Evolutionary conservation across 2,888 invertebrate species (phyloP), one percentile per base, ranked within the genome.

Genomic region (Agriopis aurantiaria): DNA sequence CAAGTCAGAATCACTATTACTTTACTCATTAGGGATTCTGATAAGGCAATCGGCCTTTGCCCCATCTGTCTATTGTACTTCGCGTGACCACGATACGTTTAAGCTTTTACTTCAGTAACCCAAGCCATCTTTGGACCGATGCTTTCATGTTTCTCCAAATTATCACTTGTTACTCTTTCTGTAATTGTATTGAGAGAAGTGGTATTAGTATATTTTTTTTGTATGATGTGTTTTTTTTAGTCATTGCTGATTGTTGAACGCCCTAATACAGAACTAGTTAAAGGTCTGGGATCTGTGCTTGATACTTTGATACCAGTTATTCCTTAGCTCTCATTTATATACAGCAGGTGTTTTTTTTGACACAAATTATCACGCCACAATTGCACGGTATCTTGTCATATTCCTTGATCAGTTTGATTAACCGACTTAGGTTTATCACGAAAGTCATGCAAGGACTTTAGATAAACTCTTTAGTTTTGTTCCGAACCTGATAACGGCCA

Each of bases 11-110:
- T 52, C 43, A 46, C 48, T 40, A 56, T 14, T 33, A 8, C 14
- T 33, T 33, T 33, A 17, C 17, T 57, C 14, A 49, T 69, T 68
- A 68, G 10, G 9, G 51, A 48, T 52, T 67, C 51, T 55, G 79
- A 80, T 79, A 75, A 75, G 61, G 43, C 71, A 76, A 80, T 80
- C 78, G 79, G 79, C 59, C 80, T 69, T 78, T 77, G 77, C 76
- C 76, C 78, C 79, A 77, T 84, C 79, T 78, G 72, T 75, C 75
- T 75, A 58, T 23, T 56, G 56, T 69, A 62, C 76, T 78, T 83
- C 69, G 79, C 82, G 82, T 84, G 85, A 82, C 76, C 80, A 63
- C 65, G 68, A 77, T 76, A 73, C 64, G 69, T 70, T 76, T 62
- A 65, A 63, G 69, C 69, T 76, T 80, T 80, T 74, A 60, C 65